Conservation (phyloP, 2,888 invertebrate genomes). For the Cantharis rustica region DNA sequence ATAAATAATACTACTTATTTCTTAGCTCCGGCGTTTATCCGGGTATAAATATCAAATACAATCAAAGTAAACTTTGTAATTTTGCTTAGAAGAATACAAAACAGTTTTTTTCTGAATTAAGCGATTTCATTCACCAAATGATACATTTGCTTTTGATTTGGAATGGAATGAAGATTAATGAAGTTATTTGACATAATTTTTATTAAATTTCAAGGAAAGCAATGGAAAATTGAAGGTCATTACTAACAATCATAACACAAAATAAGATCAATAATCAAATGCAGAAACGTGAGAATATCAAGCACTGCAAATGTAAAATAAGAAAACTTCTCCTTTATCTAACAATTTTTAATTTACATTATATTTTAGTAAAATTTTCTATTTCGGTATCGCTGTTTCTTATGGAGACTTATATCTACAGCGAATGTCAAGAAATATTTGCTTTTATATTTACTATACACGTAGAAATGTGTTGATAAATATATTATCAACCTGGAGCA, state of each 20-base stretch:
- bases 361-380: not conserved
- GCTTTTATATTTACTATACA: not conserved
- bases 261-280: not conserved
- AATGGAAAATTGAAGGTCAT: not conserved
- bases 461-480: not conserved
- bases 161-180: not conserved
- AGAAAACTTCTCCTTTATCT: not conserved
- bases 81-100: not conserved
- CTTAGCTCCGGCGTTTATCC: no score
- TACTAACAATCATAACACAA: not conserved
- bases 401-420: no score
- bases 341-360: not conserved
- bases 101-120: not conserved
- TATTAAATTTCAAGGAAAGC: not conserved
- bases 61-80: no score
- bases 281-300: not conserved
- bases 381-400: not conserved
- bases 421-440: not conserved
- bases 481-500: not conserved
- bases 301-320: not conserved
- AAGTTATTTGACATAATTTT: not conserved
- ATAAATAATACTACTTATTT: no score
- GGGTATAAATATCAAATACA: no score
- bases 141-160: not conserved
- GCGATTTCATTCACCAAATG: not conserved